phyloP scores from a whole-genome alignment of 2,888 invertebrate species.

The Archips crataeganus region DNA sequence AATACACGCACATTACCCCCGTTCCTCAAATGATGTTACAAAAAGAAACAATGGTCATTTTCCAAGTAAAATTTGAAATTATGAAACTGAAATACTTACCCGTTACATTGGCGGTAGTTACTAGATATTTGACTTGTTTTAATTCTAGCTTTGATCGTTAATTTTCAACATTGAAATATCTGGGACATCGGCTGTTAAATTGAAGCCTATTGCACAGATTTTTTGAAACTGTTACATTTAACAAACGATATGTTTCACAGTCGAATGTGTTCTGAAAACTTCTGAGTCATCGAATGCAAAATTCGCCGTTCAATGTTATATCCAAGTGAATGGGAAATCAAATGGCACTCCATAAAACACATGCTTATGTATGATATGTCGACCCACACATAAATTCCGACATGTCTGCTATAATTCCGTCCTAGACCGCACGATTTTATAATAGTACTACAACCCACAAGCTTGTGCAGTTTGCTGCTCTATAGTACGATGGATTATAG shows the following conservation, averaged over 20 bases:
- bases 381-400: slow-evolving; percentile 7
- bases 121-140: no score
- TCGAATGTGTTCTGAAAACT: background rate
- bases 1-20: no score
- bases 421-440: slow-evolving; percentile 9
- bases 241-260: background rate
- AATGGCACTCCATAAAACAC: slow-evolving; percentile 4
- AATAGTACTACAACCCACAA: background rate
- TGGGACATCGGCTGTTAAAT: background rate
- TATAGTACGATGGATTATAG: no score
- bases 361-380: slow-evolving; percentile 2
- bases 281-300: background rate
- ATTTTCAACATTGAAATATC: background rate
- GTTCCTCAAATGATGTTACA: no score
- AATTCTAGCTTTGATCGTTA: no score
- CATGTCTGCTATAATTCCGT: slow-evolving; percentile 4
- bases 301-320: background rate
- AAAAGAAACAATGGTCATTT: no score
- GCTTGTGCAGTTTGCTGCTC: background rate
- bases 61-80: no score
- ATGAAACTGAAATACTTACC: no score
- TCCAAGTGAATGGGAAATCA: slow-evolving; percentile 16
- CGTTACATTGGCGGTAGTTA: no score
- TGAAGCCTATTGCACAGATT: background rate
- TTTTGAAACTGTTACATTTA: background rate